Base-by-base conservation (phyloP, 2,888 invertebrate species). In the Brachylomia viminalis region DNA sequence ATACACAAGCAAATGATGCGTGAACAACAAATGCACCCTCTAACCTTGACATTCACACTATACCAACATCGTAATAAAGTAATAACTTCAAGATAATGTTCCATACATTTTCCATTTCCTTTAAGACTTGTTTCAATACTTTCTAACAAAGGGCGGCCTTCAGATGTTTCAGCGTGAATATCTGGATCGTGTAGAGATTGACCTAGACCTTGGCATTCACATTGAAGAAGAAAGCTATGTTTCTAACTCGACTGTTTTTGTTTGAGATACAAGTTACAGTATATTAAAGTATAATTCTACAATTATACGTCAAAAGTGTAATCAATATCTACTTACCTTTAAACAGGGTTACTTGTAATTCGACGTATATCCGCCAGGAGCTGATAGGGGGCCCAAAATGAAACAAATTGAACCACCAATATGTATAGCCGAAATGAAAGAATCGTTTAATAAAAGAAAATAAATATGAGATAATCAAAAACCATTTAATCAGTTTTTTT, bases 161-260 rank as follows among this genome's bases (percentile, higher is more conserved):
- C 94, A 93, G 93, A 93, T 92, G 86, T 87, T 78, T 64, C 83
- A 87, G 90, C 88, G 91, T 92, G 93, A 91, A 92, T 92, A 93
- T 93, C 91, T 92, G 90, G 91, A 89, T 88, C 91, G 87, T 87
- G 86, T 88, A 86, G 89, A 86, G 92, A 91, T 91, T 93, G 92
- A 90, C 93, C 92, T 91, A 92, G 92, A 87, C 92, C 91, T 90
- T 94, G 91, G 75, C 86, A 87, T 88, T 88, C 79, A 86, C 77
- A 81, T 66, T 88, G 86, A 77, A 82, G 49, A 38, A 11, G 56
- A 78, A 65, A 72, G 33, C 11, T 42, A 30, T 80, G 88, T 84
- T 92, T 78, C 80, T 38, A 69, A 61, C 27, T 82, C 38, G 76
- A 71, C 23, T 8, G 0, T 76, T 64, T 82, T 74, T 30, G 38